Evolutionary conservation across 1,140 invertebrate genomes (phyloP).

Genomic region (Aphelenchoides avenae): DNA sequence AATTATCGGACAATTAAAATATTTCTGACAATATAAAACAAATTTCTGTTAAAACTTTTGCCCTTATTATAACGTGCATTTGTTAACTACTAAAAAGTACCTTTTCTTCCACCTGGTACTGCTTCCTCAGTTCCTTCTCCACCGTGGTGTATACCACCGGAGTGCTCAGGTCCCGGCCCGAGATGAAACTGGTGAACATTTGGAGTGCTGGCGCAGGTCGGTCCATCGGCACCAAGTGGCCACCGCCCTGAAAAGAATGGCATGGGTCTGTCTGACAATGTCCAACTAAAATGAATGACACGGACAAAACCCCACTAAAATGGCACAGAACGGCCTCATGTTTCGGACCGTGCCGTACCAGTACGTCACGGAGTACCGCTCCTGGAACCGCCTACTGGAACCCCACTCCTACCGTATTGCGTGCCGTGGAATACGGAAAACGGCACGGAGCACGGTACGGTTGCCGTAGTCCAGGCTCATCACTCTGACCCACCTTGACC

Average conservation of each 20-base stretch:
- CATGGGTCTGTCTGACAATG: neutral
- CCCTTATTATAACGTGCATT: too few relatives aligned
- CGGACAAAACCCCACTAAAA: too few relatives aligned
- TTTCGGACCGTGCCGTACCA: neutral
- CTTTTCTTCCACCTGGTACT: neutral
- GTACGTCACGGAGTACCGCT: too few relatives aligned
- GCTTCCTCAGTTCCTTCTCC: neutral
- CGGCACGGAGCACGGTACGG: too few relatives aligned
- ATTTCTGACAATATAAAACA: neutral
- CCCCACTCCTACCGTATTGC: too few relatives aligned
- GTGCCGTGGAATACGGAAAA: too few relatives aligned
- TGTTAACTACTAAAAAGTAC: neutral
- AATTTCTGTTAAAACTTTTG: neutral
- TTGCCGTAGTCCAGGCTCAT: too few relatives aligned
- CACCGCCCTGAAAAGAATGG: constrained; percentile 9
- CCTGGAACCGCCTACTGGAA: too few relatives aligned
- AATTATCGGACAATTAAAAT: neutral
- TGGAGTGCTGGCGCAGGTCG: constrained; percentile 30
- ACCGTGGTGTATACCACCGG: constrained; percentile 11
- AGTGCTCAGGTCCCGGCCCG: constrained; percentile 12
- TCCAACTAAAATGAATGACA: too few relatives aligned
- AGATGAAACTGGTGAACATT: constrained; percentile 39
- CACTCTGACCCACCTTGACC: constrained; percentile 5
- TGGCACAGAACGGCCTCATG: too few relatives aligned
- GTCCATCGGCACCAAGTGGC: constrained; percentile 35